Percentiles rank a stretch among this genome's conserved stretches.
Evolutionary conservation across 2,888 invertebrate genomes (phyloP).

Genomic region (Oconnorella tubifera): DNA sequence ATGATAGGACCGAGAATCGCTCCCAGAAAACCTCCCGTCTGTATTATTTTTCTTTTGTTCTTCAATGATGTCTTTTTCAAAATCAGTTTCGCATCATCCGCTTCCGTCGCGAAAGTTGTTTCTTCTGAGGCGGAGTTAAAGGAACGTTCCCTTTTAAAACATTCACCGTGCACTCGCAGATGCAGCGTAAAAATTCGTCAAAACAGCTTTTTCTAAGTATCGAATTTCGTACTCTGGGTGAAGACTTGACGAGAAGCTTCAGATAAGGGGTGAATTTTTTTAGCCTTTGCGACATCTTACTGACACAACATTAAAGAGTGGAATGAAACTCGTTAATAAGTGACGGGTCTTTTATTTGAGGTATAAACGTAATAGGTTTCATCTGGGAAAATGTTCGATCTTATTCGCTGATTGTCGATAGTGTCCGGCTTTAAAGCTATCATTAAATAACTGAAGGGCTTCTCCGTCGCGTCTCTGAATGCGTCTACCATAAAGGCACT

Average conservation of each 20-base stretch:
- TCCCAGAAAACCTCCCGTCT: background rate
- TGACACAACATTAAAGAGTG: no score
- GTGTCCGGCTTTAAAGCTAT: background rate
- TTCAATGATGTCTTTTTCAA: background rate
- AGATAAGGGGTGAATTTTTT: background rate
- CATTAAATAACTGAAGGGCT: background rate
- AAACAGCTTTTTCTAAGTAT: background rate
- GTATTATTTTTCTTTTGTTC: background rate
- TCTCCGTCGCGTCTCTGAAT: background rate
- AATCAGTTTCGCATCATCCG: background rate
- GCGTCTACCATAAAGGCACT: background rate
- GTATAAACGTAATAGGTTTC: background rate
- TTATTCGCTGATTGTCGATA: background rate
- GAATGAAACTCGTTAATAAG: no score
- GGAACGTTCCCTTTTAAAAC: background rate
- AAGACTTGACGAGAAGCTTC: background rate
- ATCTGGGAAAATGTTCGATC: background rate
- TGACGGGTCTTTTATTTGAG: background rate
- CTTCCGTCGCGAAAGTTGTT: background rate
- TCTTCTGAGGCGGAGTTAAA: background rate
- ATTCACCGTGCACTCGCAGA: background rate
- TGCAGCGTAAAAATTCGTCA: background rate
- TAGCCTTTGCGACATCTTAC: background rate
- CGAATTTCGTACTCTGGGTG: background rate
- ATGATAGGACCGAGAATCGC: background rate